Conservation (phyloP, 2,888 invertebrate genomes). For the Geotrupes spiniger region DNA sequence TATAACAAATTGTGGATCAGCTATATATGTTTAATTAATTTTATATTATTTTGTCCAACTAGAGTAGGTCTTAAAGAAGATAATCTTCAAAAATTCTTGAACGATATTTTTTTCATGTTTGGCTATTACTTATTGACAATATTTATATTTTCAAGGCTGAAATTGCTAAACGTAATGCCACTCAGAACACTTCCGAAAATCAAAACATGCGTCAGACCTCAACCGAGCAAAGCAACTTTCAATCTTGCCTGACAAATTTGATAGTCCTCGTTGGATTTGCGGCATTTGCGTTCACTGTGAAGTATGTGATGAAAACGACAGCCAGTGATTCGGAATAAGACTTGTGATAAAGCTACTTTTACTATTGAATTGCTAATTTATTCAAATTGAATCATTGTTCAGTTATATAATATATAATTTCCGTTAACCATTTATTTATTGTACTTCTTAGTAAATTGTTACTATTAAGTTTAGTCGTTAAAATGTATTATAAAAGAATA, state of each 20-base stretch:
- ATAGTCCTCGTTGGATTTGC: slow-evolving; percentile 87
- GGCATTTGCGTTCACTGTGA: slow-evolving; percentile 88
- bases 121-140: too few species aligned
- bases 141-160: slow-evolving; percentile 40
- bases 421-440: slow-evolving; percentile 8
- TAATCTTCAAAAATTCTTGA: too few species aligned
- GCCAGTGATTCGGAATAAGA: slow-evolving; percentile 50
- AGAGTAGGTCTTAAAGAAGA: too few species aligned
- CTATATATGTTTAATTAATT: too few species aligned
- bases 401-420: slow-evolving; percentile 6
- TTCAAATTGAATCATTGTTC: too few species aligned
- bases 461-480: not conserved
- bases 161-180: slow-evolving; percentile 39
- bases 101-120: too few species aligned
- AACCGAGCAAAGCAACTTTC: slow-evolving; percentile 66
- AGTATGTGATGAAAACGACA: slow-evolving; percentile 82
- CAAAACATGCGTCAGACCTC: slow-evolving; percentile 42
- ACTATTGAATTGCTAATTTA: too few species aligned
- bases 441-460: slow-evolving; percentile 1
- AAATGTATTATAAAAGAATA: too few species aligned
- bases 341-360: slow-evolving; percentile 14
- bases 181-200: slow-evolving; percentile 36
- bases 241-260: slow-evolving; percentile 80
- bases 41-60: too few species aligned
- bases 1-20: too few species aligned